Conservation (phyloP, 2,888 invertebrate species). For the Andrena flavipes region DNA sequence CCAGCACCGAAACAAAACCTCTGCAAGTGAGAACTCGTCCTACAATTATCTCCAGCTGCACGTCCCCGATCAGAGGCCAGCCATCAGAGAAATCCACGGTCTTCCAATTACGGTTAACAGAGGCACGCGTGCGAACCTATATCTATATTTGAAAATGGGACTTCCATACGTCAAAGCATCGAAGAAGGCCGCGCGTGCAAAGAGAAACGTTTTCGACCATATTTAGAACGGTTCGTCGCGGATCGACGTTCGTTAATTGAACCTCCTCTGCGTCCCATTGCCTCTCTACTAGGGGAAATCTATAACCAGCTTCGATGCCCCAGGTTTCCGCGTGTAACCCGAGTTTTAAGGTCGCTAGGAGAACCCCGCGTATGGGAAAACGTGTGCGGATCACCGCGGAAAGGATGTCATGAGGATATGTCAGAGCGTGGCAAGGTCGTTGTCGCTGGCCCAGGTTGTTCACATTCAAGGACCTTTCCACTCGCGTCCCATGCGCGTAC, state of each 20-base stretch:
- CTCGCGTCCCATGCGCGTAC: conserved; percentile 23
- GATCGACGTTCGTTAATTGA: conserved; percentile 5
- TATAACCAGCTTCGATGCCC: neutral
- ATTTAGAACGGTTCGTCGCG: conserved; percentile 12
- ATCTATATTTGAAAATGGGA: conserved; percentile 14
- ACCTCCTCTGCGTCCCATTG: neutral
- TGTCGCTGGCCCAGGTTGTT: conserved; percentile 48
- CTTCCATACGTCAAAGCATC: no score
- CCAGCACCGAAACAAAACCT: no score
- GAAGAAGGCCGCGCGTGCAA: conserved; percentile 17
- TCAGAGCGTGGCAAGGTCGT: conserved; percentile 60
- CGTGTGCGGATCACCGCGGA: conserved; percentile 8
- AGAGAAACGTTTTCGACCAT: conserved; percentile 44
- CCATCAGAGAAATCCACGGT: no score
- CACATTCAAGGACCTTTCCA: conserved; percentile 62
- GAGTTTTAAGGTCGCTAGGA: conserved; percentile 36
- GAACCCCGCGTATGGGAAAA: conserved; percentile 21
- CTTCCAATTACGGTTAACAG: conserved; percentile 25
- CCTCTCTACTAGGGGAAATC: neutral
- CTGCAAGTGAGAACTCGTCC: no score
- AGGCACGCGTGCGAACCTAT: conserved; percentile 14
- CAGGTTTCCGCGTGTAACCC: conserved; percentile 6
- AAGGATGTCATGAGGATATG: conserved; percentile 58
- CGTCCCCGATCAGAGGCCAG: no score
- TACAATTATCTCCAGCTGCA: no score